phyloP scores from a whole-genome alignment of 2,113 vertebrate genomes.

The Crypturellus undulatus region DNA sequence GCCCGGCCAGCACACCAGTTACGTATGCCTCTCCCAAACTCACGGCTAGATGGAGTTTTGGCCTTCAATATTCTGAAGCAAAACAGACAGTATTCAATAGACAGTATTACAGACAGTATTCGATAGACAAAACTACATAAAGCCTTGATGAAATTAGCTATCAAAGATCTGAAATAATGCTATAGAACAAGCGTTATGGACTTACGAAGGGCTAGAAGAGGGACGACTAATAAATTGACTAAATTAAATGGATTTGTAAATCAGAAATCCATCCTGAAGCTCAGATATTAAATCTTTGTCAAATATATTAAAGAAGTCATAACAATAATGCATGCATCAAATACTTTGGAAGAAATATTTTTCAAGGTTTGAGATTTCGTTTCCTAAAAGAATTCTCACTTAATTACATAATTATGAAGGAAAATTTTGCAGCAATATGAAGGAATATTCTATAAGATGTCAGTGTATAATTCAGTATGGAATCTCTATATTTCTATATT shows the following conservation, averaged over 20 bases:
- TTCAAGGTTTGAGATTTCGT: not conserved
- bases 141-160: not conserved
- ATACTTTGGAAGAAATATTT: not conserved
- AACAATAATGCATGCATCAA: not conserved
- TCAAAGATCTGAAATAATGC: not conserved
- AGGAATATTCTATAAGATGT: not conserved
- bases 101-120: not conserved
- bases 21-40: not conserved
- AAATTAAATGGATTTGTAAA: not conserved
- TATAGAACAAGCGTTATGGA: not conserved
- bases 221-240: fast-evolving
- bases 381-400: not conserved
- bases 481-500: not conserved
- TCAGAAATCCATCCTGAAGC: not conserved
- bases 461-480: not conserved
- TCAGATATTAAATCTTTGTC: not conserved
- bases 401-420: not conserved
- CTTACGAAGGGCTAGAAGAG: not conserved
- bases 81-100: not conserved
- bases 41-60: not conserved
- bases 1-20: fast-evolving
- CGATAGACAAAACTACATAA: not conserved
- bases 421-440: not conserved
- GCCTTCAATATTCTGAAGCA: not conserved
- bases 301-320: no score